Base-by-base conservation (phyloP, 2,888 invertebrate species). In the Parochlus steinenii region DNA sequence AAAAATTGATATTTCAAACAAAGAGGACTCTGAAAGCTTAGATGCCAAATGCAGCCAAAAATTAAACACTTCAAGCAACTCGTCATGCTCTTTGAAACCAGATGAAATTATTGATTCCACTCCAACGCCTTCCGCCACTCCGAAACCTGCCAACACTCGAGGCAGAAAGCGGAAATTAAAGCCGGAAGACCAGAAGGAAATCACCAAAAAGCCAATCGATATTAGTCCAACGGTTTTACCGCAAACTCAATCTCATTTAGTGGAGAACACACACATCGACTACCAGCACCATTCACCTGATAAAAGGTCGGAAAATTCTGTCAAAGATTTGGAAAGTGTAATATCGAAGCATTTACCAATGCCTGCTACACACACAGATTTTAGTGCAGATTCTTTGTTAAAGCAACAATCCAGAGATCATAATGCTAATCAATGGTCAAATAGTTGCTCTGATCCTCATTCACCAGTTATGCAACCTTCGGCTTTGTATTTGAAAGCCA, bases 301-400 rank as follows among this genome's bases (percentile, higher is more conserved):
- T 16, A 28, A 34, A 3, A 17, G 34, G 33, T 32, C 46, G 12
- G 51, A 51, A 39, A 56, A 58, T 3, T 74, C 77, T 2, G 87
- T 89, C 0, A 85, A 89, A 57, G 92, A 92, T 49, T 63, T 93
- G 45, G 92, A 93, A 56, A 87, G 90, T 51, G 92, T 89, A 30
- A 93, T 93, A 92, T 90, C 92, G 14, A 90, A 90, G 52, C 92
- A 92, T 62, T 62, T 93, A 39, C 83, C 83, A 3, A 67, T 67
- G 17, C 51, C 62, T 8, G 55, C 56, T 23, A 47, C 60, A 0
- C 53, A 67, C 45, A 86, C 87, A 2, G 87, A 87, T 51, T 87
- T 87, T 52, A 86, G 86, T 45, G 78, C 85, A 1, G 85, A 85
- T 50, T 75, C 85, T 0, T 59, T 86, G 25, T 59, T 85, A 30